Percentiles rank a stretch among this genome's conserved stretches.
Conservation (phyloP, 1,140 invertebrate genomes). For the Rhynchophorus ferrugineus region DNA sequence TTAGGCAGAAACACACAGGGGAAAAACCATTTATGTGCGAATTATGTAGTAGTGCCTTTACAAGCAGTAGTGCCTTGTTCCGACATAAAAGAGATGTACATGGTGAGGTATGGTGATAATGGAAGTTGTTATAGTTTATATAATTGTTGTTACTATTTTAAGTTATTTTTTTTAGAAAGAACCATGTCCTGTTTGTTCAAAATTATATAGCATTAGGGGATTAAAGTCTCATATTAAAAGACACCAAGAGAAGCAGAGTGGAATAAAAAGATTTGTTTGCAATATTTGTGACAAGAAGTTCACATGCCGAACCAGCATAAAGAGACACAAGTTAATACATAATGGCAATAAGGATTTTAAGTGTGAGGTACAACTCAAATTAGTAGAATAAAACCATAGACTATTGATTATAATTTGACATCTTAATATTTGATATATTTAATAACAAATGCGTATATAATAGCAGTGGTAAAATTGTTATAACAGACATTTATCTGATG, state of each 20-base stretch:
- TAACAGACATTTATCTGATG: too few relatives aligned
- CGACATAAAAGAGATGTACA: constrained; percentile 21
- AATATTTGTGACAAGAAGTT: constrained; percentile 21
- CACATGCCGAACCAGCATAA: constrained; percentile 22
- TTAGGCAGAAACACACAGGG: constrained; percentile 19
- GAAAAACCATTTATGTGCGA: constrained; percentile 21
- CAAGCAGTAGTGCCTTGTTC: constrained; percentile 13
- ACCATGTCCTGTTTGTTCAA: constrained; percentile 4
- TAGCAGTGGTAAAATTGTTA: too few relatives aligned
- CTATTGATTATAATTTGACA: too few relatives aligned
- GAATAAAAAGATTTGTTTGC: constrained; percentile 18
- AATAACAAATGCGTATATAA: too few relatives aligned
- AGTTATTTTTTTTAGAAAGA: constrained; percentile 18
- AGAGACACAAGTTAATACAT: constrained; percentile 26
- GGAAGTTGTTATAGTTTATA: background rate
- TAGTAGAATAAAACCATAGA: background rate
- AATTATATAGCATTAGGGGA: constrained; percentile 9
- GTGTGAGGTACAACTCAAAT: constrained; percentile 18
- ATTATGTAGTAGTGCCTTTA: constrained; percentile 19
- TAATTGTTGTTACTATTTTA: constrained; percentile 10
- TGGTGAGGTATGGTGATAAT: constrained; percentile 7
- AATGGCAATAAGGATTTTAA: constrained; percentile 22
- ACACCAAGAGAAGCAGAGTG: constrained; percentile 17
- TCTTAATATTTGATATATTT: too few relatives aligned
- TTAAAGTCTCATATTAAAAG: constrained; percentile 19